phyloP scores from a whole-genome alignment of 2,888 invertebrate genomes.

The Melikaiella ostensackeni region DNA sequence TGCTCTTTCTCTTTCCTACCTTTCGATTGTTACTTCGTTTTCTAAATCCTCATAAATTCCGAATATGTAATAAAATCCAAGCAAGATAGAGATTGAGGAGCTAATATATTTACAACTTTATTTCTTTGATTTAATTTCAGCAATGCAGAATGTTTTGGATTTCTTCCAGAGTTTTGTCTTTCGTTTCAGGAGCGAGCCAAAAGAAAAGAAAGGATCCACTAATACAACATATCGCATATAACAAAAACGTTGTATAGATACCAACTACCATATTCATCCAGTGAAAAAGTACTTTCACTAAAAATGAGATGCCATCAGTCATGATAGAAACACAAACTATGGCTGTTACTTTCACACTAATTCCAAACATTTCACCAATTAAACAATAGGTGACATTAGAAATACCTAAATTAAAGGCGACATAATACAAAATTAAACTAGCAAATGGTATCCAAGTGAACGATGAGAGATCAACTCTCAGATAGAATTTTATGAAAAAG shows the following conservation, averaged over 20 bases:
- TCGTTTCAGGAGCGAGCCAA: constrained; percentile 80
- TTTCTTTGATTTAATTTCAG: no score
- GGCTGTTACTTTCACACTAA: constrained; percentile 82
- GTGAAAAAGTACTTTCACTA: constrained; percentile 81
- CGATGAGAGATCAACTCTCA: constrained; percentile 77
- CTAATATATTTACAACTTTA: no score
- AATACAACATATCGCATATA: constrained; percentile 73
- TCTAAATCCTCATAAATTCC: no score
- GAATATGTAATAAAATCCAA: no score
- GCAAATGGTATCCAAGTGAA: constrained; percentile 81
- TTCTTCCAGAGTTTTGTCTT: constrained; percentile 81
- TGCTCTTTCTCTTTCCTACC: no score
- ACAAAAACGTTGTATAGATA: constrained; percentile 80
- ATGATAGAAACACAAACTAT: constrained; percentile 82
- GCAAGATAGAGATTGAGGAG: no score
- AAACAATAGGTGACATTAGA: constrained; percentile 83
- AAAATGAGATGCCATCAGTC: constrained; percentile 78
- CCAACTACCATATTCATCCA: constrained; percentile 79
- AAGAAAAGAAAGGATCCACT: constrained; percentile 79
- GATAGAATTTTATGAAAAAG: constrained; percentile 79
- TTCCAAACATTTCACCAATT: constrained; percentile 82
- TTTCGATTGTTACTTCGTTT: no score
- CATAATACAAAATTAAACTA: constrained; percentile 80
- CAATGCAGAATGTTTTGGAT: constrained; percentile 76
- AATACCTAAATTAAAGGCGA: constrained; percentile 82